Evolutionary conservation across 2,888 invertebrate species (phyloP), one percentile per base, ranked within the genome.

Genomic region (Chouioia cunea): DNA sequence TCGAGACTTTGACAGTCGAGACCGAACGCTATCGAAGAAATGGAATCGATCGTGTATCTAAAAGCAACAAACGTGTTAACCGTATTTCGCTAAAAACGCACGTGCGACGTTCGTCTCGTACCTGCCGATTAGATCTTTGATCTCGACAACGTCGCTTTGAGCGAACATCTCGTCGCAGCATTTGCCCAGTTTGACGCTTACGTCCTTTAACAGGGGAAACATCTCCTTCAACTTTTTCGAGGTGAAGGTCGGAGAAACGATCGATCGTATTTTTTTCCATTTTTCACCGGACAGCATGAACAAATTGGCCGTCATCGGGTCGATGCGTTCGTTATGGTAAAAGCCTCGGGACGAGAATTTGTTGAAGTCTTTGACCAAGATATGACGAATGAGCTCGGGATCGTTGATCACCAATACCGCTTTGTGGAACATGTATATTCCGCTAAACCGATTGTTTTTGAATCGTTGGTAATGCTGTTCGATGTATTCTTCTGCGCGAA

Each of bases 381-480:
- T 71, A 0, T 75, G 48, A 65, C 78, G 78, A 16, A 84, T 79
- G 2, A 84, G 18, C 36, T 85, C 81, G 0, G 81, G 82, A 74
- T 86, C 83, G 53, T 77, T 75, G 10, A 85, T 92, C 90, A 91
- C 80, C 47, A 92, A 81, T 18, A 89, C 89, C 2, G 90, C 91
- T 48, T 88, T 86, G 71, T 89, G 88, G 73, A 91, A 88, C 73
- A 90, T 88, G 79, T 91, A 92, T 80, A 92, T 84, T 0, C 92
- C 92, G 4, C 90, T 84, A 73, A 86, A 85, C 73, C 83, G 83
- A 0, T 22, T 3, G 4, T 15, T 15, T 62, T 62, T 62, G 14
- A 62, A 62, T 56, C 43, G 53, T 14, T 44, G 12, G 27, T 50
- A 3, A 18, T 23, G 0, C 15, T 44, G 22, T 22, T n/a, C n/a